Conservation (phyloP, 2,113 vertebrate species). For the Alectura lathami region DNA sequence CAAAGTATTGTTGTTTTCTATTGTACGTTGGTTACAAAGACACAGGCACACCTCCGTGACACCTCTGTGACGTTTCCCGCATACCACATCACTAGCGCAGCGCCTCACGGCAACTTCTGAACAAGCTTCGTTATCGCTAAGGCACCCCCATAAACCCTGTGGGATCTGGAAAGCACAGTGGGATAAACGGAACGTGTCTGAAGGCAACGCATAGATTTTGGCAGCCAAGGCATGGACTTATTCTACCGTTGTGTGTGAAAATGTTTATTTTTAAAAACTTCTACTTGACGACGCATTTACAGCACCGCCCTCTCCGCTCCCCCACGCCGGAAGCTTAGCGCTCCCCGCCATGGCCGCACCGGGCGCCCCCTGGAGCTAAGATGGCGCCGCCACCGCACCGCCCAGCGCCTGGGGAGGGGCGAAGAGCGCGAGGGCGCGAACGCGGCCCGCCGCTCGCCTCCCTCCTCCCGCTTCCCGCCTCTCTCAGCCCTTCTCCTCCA, state of each 20-base stretch:
- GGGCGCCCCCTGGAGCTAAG: neutral
- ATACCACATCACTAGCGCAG: too few species aligned
- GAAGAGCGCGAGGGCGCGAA: neutral
- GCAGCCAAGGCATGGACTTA: neutral
- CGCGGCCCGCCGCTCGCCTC: neutral
- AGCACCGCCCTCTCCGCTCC: rapidly evolving
- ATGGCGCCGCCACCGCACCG: neutral
- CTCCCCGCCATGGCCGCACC: neutral
- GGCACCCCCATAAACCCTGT: neutral
- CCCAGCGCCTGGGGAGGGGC: neutral
- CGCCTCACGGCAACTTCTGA: neutral
- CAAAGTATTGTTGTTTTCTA: neutral
- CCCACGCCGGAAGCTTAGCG: rapidly evolving
- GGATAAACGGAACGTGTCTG: neutral
- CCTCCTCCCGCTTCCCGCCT: too few species aligned
- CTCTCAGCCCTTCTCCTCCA: too few species aligned
- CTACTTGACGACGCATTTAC: rapidly evolving
- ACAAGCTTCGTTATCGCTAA: neutral
- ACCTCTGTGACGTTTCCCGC: neutral
- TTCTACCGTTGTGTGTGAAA: neutral
- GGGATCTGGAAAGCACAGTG: rapidly evolving
- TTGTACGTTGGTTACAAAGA: neutral
- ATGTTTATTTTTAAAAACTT: rapidly evolving
- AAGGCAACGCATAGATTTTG: neutral
- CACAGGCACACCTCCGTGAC: too few species aligned